Conservation (phyloP, 2,888 invertebrate species). For the Petrolisthes manimaculis region DNA sequence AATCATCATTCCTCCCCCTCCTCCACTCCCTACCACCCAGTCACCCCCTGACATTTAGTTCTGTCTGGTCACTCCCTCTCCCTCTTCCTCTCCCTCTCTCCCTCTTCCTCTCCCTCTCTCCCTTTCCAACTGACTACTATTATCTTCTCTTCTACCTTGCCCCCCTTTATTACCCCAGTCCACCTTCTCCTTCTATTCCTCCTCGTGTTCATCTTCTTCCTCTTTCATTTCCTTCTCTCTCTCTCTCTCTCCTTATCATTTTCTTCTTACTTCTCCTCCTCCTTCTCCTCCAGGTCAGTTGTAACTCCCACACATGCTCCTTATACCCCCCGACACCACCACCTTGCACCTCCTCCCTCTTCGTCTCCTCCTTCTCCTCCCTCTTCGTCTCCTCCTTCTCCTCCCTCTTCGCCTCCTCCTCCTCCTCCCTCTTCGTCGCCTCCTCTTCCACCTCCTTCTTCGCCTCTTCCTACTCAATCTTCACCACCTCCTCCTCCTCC, state of each 20-base stretch:
- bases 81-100: not conserved
- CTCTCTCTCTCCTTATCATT: not conserved
- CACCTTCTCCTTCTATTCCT: not conserved
- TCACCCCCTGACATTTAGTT: not conserved
- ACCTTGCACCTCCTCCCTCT: no score
- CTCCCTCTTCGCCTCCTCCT: no score
- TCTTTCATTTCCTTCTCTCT: not conserved
- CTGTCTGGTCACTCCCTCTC: not conserved
- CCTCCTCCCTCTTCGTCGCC: no score
- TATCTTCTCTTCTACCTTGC: not conserved
- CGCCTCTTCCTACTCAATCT: not conserved
- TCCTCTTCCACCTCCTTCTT: no score
- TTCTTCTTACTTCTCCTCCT: not conserved
- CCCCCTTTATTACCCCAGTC: not conserved
- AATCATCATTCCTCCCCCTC: not conserved
- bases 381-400: no score
- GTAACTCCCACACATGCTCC: no score
- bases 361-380: no score
- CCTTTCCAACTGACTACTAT: not conserved
- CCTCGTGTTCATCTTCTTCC: not conserved
- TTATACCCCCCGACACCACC: no score
- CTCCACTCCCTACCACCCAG: not conserved
- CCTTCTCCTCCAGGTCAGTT: not conserved
- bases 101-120: not conserved
- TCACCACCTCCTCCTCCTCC: not conserved